Conservation (phyloP, 2,888 invertebrate genomes). For the Watsonalla binaria region DNA sequence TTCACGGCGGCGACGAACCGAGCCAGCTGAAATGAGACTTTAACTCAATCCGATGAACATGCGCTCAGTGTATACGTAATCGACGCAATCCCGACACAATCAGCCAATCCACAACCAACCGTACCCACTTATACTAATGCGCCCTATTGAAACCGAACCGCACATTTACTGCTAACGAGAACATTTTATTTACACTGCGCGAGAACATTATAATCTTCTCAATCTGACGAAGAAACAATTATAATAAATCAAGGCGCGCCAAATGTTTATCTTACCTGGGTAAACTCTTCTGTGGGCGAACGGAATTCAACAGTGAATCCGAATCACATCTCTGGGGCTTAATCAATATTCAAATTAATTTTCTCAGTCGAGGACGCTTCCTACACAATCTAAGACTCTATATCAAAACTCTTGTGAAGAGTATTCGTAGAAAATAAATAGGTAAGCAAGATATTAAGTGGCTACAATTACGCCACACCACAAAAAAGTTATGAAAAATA, state of each 20-base stretch:
- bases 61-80: constrained; percentile 42
- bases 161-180: constrained; percentile 26
- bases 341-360: too few relatives aligned
- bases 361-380: too few relatives aligned
- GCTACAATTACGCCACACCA: too few relatives aligned
- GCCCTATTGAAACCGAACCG: constrained; percentile 49
- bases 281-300: neutral
- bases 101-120: constrained; percentile 42
- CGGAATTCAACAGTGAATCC: neutral
- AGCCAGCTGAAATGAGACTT: constrained; percentile 39
- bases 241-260: neutral
- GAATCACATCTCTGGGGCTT: neutral
- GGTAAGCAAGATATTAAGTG: too few relatives aligned
- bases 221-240: neutral
- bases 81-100: constrained; percentile 46
- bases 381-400: too few relatives aligned
- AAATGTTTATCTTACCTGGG: neutral
- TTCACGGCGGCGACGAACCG: constrained; percentile 21
- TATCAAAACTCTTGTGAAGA: too few relatives aligned
- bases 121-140: constrained; percentile 58
- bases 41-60: constrained; percentile 50
- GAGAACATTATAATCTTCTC: neutral
- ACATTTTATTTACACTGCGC: constrained; percentile 37
- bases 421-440: too few relatives aligned
- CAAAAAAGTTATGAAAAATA: neutral